Evolutionary conservation across 2,888 invertebrate genomes (phyloP).

Genomic region (Podotricha telesiphe): DNA sequence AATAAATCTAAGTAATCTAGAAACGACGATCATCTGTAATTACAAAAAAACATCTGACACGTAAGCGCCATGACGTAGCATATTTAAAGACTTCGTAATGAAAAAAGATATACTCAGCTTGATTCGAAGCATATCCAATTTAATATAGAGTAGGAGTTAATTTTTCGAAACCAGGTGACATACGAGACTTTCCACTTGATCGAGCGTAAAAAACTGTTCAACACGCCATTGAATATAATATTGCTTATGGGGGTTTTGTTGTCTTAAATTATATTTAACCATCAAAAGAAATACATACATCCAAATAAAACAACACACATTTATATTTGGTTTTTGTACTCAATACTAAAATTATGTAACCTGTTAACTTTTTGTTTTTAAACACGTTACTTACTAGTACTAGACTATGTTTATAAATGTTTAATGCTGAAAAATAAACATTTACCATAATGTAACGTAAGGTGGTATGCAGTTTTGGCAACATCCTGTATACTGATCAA

Average conservation of each 20-base stretch:
- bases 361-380: neutral
- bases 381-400: neutral
- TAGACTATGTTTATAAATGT: slow-evolving; percentile 47
- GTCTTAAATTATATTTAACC: slow-evolving; percentile 9
- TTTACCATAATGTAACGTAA: slow-evolving; percentile 55
- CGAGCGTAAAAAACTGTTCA: slow-evolving; percentile 76
- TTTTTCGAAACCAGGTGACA: slow-evolving; percentile 65
- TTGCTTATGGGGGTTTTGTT: slow-evolving; percentile 52
- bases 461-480: slow-evolving; percentile 68
- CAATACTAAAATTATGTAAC: neutral
- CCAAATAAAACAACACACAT: neutral
- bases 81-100: slow-evolving; percentile 7
- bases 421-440: slow-evolving; percentile 52
- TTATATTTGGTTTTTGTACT: neutral
- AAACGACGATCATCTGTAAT: slow-evolving; percentile 41
- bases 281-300: neutral
- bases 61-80: slow-evolving; percentile 7
- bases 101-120: slow-evolving; percentile 21
- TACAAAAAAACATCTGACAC: slow-evolving; percentile 36
- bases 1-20: too few relatives aligned
- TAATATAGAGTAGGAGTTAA: slow-evolving; percentile 32
- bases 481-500: slow-evolving; percentile 75
- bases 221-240: slow-evolving; percentile 65
- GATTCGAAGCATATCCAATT: slow-evolving; percentile 40
- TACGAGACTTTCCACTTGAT: slow-evolving; percentile 70